Base-by-base conservation (phyloP, 2,113 vertebrate genomes). In the Labrus mixtus region DNA sequence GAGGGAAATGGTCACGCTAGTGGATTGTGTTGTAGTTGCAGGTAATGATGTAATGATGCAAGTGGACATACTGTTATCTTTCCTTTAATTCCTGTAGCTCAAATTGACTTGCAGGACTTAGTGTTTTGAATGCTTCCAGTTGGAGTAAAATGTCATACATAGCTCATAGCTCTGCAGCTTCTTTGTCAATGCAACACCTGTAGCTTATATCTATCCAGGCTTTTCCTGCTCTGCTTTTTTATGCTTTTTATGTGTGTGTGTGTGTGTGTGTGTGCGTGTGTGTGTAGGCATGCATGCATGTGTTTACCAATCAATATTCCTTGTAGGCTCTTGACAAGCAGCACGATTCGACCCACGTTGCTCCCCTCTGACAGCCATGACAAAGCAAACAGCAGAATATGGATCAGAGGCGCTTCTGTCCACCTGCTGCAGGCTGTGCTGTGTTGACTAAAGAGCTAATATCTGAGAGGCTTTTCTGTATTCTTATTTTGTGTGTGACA, bases 331-430 rank as follows among this genome's bases (percentile, higher is more conserved):
- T 10, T 43, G 19, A 57, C 51, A 9, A 23, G 57, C 51, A 0
- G 60, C 22, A 4, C 29, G 1, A 75, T 81, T 72, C 71, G 25
- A 1, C 68, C 79, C 82, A 81, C 80, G 80, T 79, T 33, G 33
- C 4, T 53, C 46, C 36, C 58, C 46, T 50, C 60, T 69, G 76
- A 83, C 84, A 79, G 71, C 74, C 25, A 57, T 75, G 76, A 84
- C 79, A 77, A 54, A 58, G 82, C 78, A 83, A 84, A 84, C 75
- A 80, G 74, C 57, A 41, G 79, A 67, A 48, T 87, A 69, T 89
- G 80, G 81, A 83, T 89, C 76, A 65, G 75, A 2, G 7, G 22
- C 5, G 36, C 62, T 19, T 36, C 63, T 12, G 37, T 73, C 63
- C 58, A 78, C 50, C 78, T 62, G 71, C 71, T 41, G 68, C 66